Percentiles rank a stretch among this genome's conserved stretches.
Conservation (phyloP, 2,888 invertebrate species). For the Ophonus ardosiacus region DNA sequence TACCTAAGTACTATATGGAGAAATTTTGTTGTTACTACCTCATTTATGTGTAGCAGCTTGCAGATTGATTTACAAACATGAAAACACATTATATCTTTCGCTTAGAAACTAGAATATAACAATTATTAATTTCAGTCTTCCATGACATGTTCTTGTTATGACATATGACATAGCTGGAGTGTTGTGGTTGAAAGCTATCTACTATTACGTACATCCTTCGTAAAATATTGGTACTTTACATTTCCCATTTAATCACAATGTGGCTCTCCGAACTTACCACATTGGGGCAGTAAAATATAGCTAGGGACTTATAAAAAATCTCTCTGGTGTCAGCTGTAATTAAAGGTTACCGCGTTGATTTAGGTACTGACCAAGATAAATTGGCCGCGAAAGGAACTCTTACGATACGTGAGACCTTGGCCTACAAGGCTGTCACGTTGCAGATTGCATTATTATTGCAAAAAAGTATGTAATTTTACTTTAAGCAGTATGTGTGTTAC, state of each 20-base stretch:
- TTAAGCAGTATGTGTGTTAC: no score
- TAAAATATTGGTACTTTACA: not conserved
- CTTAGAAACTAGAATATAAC: no score
- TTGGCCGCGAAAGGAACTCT: not conserved
- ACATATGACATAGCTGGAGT: no score
- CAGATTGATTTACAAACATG: no score
- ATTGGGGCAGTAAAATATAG: not conserved
- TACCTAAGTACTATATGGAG: no score
- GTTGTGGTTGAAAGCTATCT: not conserved
- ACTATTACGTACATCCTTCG: not conserved
- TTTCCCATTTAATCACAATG: not conserved
- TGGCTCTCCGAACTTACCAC: not conserved
- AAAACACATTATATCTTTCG: no score
- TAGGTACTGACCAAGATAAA: not conserved
- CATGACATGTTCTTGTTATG: no score
- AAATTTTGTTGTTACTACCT: no score
- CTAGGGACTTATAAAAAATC: not conserved
- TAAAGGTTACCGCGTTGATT: not conserved
- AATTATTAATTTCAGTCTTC: no score
- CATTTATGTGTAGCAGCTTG: no score
- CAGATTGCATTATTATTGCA: not conserved
- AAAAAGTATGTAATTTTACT: not conserved
- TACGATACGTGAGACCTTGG: not conserved
- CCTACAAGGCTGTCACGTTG: not conserved
- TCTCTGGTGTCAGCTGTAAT: not conserved